Base-by-base conservation (phyloP, 2,888 invertebrate genomes). In the Eledona agricola region DNA sequence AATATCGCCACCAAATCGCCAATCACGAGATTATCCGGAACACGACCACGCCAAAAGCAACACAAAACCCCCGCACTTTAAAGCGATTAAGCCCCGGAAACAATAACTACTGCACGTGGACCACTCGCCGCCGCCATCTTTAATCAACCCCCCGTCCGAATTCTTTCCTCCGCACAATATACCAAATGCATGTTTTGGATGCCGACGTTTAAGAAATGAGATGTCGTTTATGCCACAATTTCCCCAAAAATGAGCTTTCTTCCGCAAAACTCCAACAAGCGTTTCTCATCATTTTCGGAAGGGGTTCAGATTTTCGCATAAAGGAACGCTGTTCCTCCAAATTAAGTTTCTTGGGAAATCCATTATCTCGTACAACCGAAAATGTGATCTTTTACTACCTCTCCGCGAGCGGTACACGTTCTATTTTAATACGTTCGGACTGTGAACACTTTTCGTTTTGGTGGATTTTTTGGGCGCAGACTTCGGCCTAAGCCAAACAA, bases 401-500 rank as follows among this genome's bases (percentile, higher is more conserved):
- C n/a, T n/a, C n/a, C n/a, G n/a, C n/a, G n/a, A n/a, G n/a, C n/a
- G n/a, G n/a, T n/a, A n/a, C n/a, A n/a, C n/a, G n/a, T n/a, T n/a
- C n/a, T n/a, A n/a, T n/a, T n/a, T n/a, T n/a, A n/a, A n/a, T n/a
- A n/a, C n/a, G n/a, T n/a, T n/a, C n/a, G n/a, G 28, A 40, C 19
- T 12, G 38, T 38, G 17, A 19, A 15, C 38, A n/a, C 19, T 16
- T 28, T 28, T 26, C 28, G 28, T 5, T 12, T 17, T n/a, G n/a
- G 37, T 26, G 11, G 11, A 23, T 13, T 26, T 25, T 17, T 40
- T 40, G 11, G 16, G 12, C 25, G 26, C 25, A 32, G 45, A 38
- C 40, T 16, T 28, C 53, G 26, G 26, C 23, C 47, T 63, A 61
- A 64, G 62, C 60, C 55, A 64, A 66, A 69, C 68, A 69, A 65